phyloP scores from a whole-genome alignment of 1,140 invertebrate species.

The Panagrolaimus sp. region DNA sequence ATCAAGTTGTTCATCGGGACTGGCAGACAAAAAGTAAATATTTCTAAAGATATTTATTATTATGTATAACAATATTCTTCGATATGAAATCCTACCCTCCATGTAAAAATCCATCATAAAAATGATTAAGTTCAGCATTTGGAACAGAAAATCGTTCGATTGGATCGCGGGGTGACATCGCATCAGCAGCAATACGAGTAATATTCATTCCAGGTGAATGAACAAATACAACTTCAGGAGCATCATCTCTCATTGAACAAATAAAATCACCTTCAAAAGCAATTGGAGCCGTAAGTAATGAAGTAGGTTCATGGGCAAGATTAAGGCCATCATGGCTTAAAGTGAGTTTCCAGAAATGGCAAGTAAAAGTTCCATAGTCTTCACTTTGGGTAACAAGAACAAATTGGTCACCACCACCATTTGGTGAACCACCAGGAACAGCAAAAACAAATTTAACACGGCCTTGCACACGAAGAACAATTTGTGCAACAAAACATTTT shows the following conservation, averaged over 20 bases:
- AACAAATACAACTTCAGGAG: slow-evolving; percentile 54
- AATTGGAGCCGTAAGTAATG: slow-evolving; percentile 46
- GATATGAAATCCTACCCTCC: slow-evolving; percentile 42
- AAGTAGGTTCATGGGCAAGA: slow-evolving; percentile 37
- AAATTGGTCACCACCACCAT: slow-evolving; percentile 48
- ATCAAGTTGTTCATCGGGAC: slow-evolving; percentile 56
- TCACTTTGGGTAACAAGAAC: slow-evolving; percentile 51
- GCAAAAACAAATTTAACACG: slow-evolving; percentile 55
- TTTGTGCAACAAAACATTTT: slow-evolving; percentile 55
- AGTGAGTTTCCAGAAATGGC: slow-evolving; percentile 52
- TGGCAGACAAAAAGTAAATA: slow-evolving; percentile 53
- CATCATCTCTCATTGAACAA: slow-evolving; percentile 53
- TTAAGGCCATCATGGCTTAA: slow-evolving; percentile 46
- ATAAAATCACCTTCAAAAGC: slow-evolving; percentile 54
- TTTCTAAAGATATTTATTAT: slow-evolving; percentile 33
- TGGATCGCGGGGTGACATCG: slow-evolving; percentile 41
- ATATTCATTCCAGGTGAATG: slow-evolving; percentile 50
- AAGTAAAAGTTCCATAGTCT: slow-evolving; percentile 50
- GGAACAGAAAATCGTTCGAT: slow-evolving; percentile 48
- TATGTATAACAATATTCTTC: slow-evolving; percentile 14
- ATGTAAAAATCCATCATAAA: slow-evolving; percentile 58
- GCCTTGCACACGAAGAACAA: slow-evolving; percentile 51
- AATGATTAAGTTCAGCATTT: slow-evolving; percentile 54
- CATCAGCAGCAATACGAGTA: slow-evolving; percentile 46
- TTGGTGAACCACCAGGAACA: slow-evolving; percentile 41